A percentile compares a stretch with the other conserved stretches of the same genome.
These are phyloP conservation scores for Ophraella communa DNA, from an alignment of 2,888 invertebrate genomes.

Conservation along the genomic window DNA sequence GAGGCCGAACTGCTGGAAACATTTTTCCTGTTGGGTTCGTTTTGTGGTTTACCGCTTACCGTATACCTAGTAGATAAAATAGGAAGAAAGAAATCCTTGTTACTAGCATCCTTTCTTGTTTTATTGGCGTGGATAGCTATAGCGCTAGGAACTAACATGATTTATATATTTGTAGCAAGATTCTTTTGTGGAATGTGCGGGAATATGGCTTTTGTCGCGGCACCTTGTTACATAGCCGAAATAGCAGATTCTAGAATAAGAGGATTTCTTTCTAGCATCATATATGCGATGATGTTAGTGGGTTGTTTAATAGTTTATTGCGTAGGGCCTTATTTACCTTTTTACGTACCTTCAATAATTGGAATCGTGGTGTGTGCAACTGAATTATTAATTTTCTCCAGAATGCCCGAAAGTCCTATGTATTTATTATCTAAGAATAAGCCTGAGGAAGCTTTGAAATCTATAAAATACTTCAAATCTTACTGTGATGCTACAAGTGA, in stretches of 20 bases:
- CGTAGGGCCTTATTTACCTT: slow-evolving; percentile 52
- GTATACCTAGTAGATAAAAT: slow-evolving; percentile 53
- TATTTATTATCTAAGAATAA: slow-evolving; percentile 52
- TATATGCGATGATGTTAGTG: slow-evolving; percentile 56
- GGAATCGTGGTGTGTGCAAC: slow-evolving; percentile 49
- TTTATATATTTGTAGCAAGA: slow-evolving; percentile 53
- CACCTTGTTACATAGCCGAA: slow-evolving; percentile 58
- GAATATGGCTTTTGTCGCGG: slow-evolving; percentile 56
- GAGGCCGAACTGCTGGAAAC: slow-evolving; percentile 48
- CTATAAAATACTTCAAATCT: slow-evolving; percentile 48
- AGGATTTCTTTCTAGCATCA: slow-evolving; percentile 54
- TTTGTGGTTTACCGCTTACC: slow-evolving; percentile 54
- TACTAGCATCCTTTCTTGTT: slow-evolving; percentile 52
- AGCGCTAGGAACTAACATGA: slow-evolving; percentile 50
- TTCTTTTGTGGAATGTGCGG: slow-evolving; percentile 54
- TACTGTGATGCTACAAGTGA: slow-evolving; percentile 50
- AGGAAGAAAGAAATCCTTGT: slow-evolving; percentile 53
- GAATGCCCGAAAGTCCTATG: slow-evolving; percentile 57
- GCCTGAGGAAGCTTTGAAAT: slow-evolving; percentile 48
- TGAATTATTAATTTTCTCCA: slow-evolving; percentile 52
- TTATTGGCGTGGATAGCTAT: slow-evolving; percentile 55
- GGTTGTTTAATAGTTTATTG: slow-evolving; percentile 53
- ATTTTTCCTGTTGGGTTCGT: slow-evolving; percentile 47
- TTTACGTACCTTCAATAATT: slow-evolving; percentile 52
- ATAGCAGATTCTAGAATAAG: slow-evolving; percentile 56